Base-by-base conservation (phyloP, 53 echinoderm and acorn worm species). In the Paracentrotus lividus region DNA sequence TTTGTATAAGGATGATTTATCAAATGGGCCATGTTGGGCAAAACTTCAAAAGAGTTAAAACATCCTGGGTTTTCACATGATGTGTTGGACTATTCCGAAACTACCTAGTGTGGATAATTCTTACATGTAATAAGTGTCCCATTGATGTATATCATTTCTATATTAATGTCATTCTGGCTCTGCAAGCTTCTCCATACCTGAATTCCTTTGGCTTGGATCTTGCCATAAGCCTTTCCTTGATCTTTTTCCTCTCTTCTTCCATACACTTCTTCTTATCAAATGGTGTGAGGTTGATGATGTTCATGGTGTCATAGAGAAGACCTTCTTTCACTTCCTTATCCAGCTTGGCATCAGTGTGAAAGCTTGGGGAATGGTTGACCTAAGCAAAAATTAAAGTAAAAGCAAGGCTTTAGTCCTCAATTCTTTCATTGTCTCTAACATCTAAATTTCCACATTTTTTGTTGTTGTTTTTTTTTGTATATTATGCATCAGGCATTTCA, bases 341-440 rank as follows among this genome's bases (percentile, higher is more conserved):
- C 59, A 99, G 84, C 86, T 95, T 96, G 93, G 97, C 95, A 84
- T 99, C 99, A 2, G 99, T 99, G 95, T 99, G 99, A 78, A 99
- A 99, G 77, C 99, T 99, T 26, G 99, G 99, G 0, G 99, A 99
- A 36, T 97, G 97, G 49, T 99, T 99, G 26, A 99, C 99, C 99
- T 99, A 88, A 3, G 47, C 10, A 1, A 29, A n/a, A n/a, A 16
- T 29, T 14, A 67, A 32, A 31, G 67, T 29, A 31, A 13, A 1
- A 29, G 16, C 0, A 31, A 67, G 34, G 2, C 16, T 57, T 7
- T 8, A 57, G 14, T 57, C 57, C 21, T 57, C 57, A 57, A 20
- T 15, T 3, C 16, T 57, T 57, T 57, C 57, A 57, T 21, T 21
- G 21, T 57, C 0, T 20, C 0, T 57, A 57, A n/a, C n/a, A n/a